A percentile compares a stretch with the other conserved stretches of the same genome.
phyloP scores from a whole-genome alignment of 2,888 invertebrate species.

The Melieria omissa region DNA sequence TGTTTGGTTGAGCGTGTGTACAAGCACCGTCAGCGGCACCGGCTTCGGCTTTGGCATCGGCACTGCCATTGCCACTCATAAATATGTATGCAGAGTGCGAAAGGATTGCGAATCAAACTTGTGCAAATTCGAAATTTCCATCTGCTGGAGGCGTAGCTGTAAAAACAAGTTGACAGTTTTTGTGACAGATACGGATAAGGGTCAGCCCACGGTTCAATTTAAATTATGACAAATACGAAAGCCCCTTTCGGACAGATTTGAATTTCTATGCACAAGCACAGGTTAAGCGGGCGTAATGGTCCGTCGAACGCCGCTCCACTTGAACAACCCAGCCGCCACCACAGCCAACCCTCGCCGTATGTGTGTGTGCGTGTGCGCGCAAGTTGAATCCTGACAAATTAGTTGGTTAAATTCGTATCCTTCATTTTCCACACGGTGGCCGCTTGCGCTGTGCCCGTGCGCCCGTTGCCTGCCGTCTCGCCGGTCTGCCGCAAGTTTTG shows the following conservation, averaged over 20 bases:
- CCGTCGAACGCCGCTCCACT: background rate
- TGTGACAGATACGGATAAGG: conserved; percentile 33
- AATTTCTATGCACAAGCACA: background rate
- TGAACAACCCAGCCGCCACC: background rate
- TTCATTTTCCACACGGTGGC: background rate
- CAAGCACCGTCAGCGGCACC: background rate
- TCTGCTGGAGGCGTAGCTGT: background rate
- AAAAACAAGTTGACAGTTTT: conserved; percentile 39
- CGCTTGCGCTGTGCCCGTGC: background rate
- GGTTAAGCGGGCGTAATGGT: background rate
- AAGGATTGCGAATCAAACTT: conserved; percentile 28
- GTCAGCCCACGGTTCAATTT: conserved; percentile 6
- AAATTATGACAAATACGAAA: conserved; percentile 4
- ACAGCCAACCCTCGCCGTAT: background rate
- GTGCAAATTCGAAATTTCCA: background rate
- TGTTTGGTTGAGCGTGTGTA: conserved; percentile 27
- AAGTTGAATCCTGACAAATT: background rate
- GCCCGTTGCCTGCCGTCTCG: background rate
- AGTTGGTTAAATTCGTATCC: conserved; percentile 5
- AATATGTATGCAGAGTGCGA: conserved; percentile 10
- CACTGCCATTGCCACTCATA: too few species aligned
- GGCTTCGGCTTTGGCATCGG: too few species aligned
- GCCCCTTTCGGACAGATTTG: background rate
- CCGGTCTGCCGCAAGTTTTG: conserved; percentile 7
- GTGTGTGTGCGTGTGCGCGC: background rate